phyloP scores from a whole-genome alignment of 2,113 vertebrate species.

The Lycaon pictus region DNA sequence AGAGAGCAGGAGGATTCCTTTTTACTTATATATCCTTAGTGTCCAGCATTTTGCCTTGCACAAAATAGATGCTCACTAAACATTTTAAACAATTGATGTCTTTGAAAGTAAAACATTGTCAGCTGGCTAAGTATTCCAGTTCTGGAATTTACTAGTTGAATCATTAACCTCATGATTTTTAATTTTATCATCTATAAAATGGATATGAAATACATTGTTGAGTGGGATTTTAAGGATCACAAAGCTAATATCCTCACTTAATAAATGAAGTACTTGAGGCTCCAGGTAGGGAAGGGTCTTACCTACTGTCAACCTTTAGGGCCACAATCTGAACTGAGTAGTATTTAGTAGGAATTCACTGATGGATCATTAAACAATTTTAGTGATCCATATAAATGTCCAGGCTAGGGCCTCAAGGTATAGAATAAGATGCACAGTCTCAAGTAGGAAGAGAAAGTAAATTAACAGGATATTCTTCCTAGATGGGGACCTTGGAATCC shows the following conservation, averaged over 20 bases:
- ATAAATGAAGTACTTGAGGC: not conserved
- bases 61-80: not conserved
- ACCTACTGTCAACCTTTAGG: not conserved
- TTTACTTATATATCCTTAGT: not conserved
- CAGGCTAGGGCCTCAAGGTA: not conserved
- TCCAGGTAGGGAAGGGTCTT: not conserved
- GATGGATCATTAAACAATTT: not conserved
- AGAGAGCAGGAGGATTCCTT: not conserved
- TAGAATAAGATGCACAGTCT: not conserved
- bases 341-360: not conserved
- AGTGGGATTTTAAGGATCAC: not conserved
- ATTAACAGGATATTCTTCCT: not conserved
- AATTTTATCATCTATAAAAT: not conserved
- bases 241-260: not conserved
- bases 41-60: not conserved
- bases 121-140: not conserved
- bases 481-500: not conserved
- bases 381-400: not conserved
- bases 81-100: not conserved
- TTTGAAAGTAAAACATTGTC: not conserved
- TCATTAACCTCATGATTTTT: not conserved
- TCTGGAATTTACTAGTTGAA: not conserved
- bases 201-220: not conserved
- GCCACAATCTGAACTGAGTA: not conserved
- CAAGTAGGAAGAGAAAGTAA: not conserved